These are phyloP conservation scores for Emydura subglobosa DNA, from an alignment of 2,113 vertebrate genomes.

Conservation along the genomic window DNA sequence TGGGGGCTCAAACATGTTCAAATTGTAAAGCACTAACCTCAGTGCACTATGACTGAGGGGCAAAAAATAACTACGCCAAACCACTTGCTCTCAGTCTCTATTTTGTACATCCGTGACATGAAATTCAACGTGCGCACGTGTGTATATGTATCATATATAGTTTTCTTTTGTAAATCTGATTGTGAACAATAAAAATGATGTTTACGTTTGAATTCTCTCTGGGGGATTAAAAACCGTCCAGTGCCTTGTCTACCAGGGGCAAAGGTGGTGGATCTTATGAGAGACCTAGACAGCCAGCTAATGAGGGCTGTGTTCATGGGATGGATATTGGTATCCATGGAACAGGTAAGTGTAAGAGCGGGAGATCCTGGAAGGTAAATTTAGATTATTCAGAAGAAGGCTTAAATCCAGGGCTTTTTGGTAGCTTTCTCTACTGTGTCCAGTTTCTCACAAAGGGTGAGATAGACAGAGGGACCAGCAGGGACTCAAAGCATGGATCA, in stretches of 20 bases:
- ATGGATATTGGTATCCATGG: neutral
- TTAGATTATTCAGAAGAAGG: neutral
- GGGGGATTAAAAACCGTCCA: neutral
- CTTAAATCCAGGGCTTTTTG: neutral
- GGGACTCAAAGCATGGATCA: neutral
- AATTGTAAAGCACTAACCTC: constrained; percentile 59
- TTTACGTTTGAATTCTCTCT: constrained; percentile 71
- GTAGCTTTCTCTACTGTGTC: neutral
- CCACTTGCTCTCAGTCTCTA: neutral
- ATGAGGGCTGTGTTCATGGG: neutral
- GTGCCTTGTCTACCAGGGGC: neutral
- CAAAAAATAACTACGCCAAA: neutral
- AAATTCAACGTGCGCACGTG: neutral
- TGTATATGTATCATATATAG: constrained; percentile 21
- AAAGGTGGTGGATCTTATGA: neutral
- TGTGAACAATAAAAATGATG: constrained; percentile 81
- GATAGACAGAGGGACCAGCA: neutral
- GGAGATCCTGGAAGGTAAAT: neutral
- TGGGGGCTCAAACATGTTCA: neutral
- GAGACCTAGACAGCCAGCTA: neutral
- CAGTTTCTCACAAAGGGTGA: neutral
- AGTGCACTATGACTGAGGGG: neutral
- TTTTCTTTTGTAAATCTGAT: constrained; percentile 82
- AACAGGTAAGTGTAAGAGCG: neutral
- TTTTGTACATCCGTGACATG: constrained; percentile 75